A percentile compares a stretch with the other conserved stretches of the same genome.
These are phyloP conservation scores for Lacanobia wlatinum DNA, from an alignment of 2,888 invertebrate species.

Conservation along the genomic window DNA sequence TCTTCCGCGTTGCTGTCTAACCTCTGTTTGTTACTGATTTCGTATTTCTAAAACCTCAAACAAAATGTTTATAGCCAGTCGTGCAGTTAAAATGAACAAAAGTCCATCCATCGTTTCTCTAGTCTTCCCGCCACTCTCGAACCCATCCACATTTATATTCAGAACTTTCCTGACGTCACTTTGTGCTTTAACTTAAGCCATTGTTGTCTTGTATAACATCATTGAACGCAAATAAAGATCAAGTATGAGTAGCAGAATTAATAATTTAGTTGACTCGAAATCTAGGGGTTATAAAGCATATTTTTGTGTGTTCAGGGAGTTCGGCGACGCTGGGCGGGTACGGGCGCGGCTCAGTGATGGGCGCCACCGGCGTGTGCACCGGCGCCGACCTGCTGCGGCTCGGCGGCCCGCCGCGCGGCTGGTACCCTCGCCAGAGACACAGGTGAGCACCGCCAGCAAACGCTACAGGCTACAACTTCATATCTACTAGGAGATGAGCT, in stretches of 20 bases:
- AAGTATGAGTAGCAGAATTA: not conserved
- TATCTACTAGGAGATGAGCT: no score
- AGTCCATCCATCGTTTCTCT: not conserved
- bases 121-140: not conserved
- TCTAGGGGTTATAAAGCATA: not conserved
- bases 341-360: constrained; percentile 88
- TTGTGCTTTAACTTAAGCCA: not conserved
- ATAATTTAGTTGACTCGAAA: not conserved
- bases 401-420: constrained; percentile 96
- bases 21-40: not conserved
- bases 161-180: not conserved
- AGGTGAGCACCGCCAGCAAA: constrained; percentile 75
- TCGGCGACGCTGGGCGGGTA: constrained; percentile 89
- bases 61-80: not conserved
- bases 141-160: not conserved
- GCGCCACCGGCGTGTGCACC: constrained; percentile 88
- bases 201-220: not conserved
- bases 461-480: not conserved
- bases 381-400: constrained; percentile 95
- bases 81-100: not conserved
- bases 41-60: not conserved
- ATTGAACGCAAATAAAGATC: not conserved
- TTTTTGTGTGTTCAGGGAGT: constrained; percentile 77
- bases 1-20: not conserved
- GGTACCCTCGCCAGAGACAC: constrained; percentile 95